These are phyloP conservation scores for Campylomormyrus tamandua DNA, from an alignment of 2,113 vertebrate species.

Conservation along the genomic window DNA sequence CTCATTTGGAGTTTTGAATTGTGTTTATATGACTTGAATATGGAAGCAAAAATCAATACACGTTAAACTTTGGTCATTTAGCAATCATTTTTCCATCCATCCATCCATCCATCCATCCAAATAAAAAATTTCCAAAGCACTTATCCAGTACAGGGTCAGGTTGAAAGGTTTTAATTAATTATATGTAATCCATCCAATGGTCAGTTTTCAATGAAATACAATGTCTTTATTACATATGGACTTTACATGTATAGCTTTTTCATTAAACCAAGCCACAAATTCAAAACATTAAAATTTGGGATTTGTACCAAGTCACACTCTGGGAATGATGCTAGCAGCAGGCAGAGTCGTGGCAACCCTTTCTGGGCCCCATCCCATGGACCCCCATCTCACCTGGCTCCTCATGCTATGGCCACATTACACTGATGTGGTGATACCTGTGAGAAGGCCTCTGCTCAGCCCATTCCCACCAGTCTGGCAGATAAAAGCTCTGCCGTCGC, in stretches of 20 bases:
- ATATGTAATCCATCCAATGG: background rate
- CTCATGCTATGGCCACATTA: background rate
- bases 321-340: background rate
- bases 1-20: background rate
- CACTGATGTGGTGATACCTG: constrained; percentile 1
- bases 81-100: background rate
- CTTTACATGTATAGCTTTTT: background rate
- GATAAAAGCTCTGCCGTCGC: background rate
- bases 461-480: constrained; percentile 1
- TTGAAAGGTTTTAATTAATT: background rate
- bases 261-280: background rate
- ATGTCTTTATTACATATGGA: background rate
- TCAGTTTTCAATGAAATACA: background rate
- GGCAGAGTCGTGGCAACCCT: background rate
- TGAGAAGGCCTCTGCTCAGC: background rate
- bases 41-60: background rate
- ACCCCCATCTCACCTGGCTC: constrained; percentile 3
- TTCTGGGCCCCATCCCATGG: background rate
- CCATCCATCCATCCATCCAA: background rate
- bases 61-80: background rate
- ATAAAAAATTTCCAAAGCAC: background rate
- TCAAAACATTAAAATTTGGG: background rate
- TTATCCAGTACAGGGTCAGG: background rate
- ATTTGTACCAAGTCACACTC: background rate
- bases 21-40: background rate